Conservation (phyloP, 1,140 invertebrate species). For the Sinonovacula constricta region DNA sequence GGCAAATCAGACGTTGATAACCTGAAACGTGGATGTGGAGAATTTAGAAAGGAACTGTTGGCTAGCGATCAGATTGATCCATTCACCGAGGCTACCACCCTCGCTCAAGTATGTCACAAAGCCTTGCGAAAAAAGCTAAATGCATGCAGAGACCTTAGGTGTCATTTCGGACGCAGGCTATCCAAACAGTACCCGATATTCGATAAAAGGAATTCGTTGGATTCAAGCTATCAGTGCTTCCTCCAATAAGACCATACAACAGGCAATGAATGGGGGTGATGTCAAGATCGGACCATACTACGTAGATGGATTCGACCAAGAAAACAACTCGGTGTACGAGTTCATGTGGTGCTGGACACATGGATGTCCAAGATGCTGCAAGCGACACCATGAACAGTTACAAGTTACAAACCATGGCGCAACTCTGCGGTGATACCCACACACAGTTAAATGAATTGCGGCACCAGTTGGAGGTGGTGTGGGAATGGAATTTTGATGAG, state of each 20-base stretch:
- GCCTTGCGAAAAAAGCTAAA: conserved; percentile 13
- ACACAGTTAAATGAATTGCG: neutral
- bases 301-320: conserved; percentile 9
- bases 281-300: neutral
- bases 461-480: neutral
- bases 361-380: conserved; percentile 14
- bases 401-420: neutral
- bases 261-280: conserved; percentile 23
- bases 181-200: neutral
- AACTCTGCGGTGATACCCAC: neutral
- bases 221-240: neutral
- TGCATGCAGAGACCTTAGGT: neutral
- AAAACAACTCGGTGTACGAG: conserved; percentile 6
- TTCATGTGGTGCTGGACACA: neutral
- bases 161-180: conserved; percentile 14
- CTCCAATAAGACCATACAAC: neutral
- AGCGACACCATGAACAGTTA: neutral
- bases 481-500: conserved; percentile 4
- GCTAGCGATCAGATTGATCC: neutral
- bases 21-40: no score
- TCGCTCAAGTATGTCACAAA: conserved; percentile 14
- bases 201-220: conserved; percentile 15
- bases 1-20: neutral
- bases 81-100: neutral
- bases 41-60: neutral